phyloP scores from a whole-genome alignment of 2,888 invertebrate species.

The Abscondita cerata region DNA sequence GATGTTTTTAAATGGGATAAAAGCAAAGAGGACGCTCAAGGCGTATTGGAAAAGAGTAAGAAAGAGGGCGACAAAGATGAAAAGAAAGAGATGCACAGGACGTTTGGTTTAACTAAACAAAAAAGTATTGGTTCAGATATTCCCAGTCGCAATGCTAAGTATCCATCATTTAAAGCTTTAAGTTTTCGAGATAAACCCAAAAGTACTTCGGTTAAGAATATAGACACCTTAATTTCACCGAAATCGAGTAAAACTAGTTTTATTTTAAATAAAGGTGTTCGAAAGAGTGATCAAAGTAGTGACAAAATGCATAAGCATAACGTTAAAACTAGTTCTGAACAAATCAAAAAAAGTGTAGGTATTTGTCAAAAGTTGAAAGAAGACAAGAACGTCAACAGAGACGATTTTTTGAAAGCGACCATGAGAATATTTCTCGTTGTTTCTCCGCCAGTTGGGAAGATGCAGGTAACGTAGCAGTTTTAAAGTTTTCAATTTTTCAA shows the following conservation, averaged over 20 bases:
- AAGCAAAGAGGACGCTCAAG: slow-evolving; percentile 41
- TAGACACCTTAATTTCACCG: slow-evolving; percentile 44
- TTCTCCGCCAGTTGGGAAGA: slow-evolving; percentile 69
- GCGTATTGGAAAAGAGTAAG: slow-evolving; percentile 40
- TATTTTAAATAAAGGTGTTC: slow-evolving; percentile 51
- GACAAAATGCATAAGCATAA: slow-evolving; percentile 49
- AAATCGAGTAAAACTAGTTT: slow-evolving; percentile 38
- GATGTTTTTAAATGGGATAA: slow-evolving; percentile 48
- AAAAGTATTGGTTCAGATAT: slow-evolving; percentile 52
- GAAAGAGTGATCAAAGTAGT: slow-evolving; percentile 54
- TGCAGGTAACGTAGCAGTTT: slow-evolving; percentile 64
- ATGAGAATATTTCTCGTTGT: slow-evolving; percentile 79
- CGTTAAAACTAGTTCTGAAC: slow-evolving; percentile 45
- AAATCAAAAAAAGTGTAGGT: slow-evolving; percentile 39
- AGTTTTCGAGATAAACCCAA: slow-evolving; percentile 53
- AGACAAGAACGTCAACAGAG: slow-evolving; percentile 60
- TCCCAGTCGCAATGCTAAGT: slow-evolving; percentile 32
- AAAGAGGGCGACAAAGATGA: slow-evolving; percentile 29
- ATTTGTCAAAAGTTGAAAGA: slow-evolving; percentile 41
- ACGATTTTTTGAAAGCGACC: slow-evolving; percentile 74
- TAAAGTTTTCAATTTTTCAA: no score
- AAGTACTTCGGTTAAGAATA: slow-evolving; percentile 50
- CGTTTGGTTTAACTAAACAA: slow-evolving; percentile 49
- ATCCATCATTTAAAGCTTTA: slow-evolving; percentile 49
- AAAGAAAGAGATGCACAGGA: slow-evolving; percentile 20